These are phyloP conservation scores for Orgyia antiqua DNA, from an alignment of 2,888 invertebrate species.

Conservation along the genomic window DNA sequence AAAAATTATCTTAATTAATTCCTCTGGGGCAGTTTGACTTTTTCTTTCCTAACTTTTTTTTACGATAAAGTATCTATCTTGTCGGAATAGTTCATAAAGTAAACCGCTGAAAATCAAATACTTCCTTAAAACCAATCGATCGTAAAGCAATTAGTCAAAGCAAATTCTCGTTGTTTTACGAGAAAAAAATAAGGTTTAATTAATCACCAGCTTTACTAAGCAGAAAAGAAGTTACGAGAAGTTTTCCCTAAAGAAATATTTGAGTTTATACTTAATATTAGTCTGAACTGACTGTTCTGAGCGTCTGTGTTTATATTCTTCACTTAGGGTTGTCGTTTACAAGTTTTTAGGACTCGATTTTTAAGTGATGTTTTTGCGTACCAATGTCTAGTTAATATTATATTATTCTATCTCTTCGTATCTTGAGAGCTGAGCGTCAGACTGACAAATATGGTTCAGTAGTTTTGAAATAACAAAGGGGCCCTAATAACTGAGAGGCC, in stretches of 20 bases:
- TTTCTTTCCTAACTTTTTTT: neutral
- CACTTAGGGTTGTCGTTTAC: constrained; percentile 3
- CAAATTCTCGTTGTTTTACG: constrained; percentile 23
- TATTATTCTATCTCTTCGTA: no score
- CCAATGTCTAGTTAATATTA: no score
- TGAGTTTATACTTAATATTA: constrained; percentile 22
- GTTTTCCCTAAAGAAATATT: constrained; percentile 25
- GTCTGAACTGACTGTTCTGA: constrained; percentile 18
- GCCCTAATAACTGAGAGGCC: no score
- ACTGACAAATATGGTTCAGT: no score
- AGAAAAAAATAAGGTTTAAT: constrained; percentile 20
- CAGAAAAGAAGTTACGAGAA: constrained; percentile 26
- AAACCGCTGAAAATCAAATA: constrained; percentile 6
- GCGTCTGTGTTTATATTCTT: constrained; percentile 9
- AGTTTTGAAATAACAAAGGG: no score
- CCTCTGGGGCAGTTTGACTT: neutral
- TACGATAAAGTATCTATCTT: neutral
- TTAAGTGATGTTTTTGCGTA: no score
- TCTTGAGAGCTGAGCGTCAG: no score
- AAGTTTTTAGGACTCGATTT: no score
- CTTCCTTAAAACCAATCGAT: constrained; percentile 18
- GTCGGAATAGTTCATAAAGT: neutral
- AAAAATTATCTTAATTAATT: no score
- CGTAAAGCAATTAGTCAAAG: constrained; percentile 22
- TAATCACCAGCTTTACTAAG: constrained; percentile 29